Percentiles rank a stretch among this genome's conserved stretches.
Conservation (phyloP, 2,797 vertebrate species). For the Microcaecilia unicolor region DNA sequence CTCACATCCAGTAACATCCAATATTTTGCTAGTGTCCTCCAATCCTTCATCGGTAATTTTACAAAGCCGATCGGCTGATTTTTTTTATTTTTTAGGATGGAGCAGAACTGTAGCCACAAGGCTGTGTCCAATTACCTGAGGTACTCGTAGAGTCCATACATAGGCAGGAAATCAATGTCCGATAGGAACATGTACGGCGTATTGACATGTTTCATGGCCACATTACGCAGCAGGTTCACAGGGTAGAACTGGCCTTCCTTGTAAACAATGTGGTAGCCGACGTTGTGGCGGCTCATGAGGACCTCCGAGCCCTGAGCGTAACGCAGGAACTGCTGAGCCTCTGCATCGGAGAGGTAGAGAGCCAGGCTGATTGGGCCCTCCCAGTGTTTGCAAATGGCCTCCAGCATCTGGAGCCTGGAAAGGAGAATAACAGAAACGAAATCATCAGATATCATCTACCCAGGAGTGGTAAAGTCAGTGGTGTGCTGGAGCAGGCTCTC, state of each 20-base stretch:
- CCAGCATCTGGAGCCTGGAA: conserved; percentile 92
- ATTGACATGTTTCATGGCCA: conserved; percentile 92
- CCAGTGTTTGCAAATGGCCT: conserved; percentile 98
- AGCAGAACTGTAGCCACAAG: too few relatives aligned
- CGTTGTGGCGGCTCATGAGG: conserved; percentile 85
- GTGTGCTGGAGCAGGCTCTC: too few relatives aligned
- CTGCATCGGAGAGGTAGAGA: conserved; percentile 91
- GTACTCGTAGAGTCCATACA: conserved; percentile 97
- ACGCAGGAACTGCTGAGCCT: conserved; percentile 95
- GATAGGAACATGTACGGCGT: conserved; percentile 95
- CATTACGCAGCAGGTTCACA: conserved; percentile 90
- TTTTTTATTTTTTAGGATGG: neutral
- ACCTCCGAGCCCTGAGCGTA: conserved; percentile 95
- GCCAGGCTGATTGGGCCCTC: conserved; percentile 95
- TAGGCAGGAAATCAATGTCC: conserved; percentile 97
- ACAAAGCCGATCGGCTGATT: neutral
- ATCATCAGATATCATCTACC: neutral
- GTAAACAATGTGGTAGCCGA: conserved; percentile 96
- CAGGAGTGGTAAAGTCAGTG: too few relatives aligned
- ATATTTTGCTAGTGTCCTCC: too few relatives aligned
- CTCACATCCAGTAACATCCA: too few relatives aligned
- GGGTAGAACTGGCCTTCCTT: conserved; percentile 98
- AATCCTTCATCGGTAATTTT: too few relatives aligned
- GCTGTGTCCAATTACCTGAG: conserved; percentile 75
- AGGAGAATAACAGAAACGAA: conserved; percentile 9